Base-by-base conservation (phyloP, 1,140 invertebrate genomes). In the Bombus ignitus region DNA sequence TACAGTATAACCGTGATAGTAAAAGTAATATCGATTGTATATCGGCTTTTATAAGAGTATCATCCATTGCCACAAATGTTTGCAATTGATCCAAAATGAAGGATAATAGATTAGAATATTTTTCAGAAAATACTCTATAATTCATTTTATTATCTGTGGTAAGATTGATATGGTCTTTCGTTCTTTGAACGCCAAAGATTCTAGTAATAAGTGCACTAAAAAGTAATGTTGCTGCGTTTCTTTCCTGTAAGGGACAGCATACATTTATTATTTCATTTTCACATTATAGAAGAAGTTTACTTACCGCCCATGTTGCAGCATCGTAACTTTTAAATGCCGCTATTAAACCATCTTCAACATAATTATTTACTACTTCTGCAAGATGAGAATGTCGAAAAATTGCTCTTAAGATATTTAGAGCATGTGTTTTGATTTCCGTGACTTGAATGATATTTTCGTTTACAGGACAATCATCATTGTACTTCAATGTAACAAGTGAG, bases 101-200 rank as follows among this genome's bases (percentile, higher is more conserved):
- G 57, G 97, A 96, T 91, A 97, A 97, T 0, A 99, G 95, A 44
- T 95, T 93, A 18, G 98, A 98, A 96, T 98, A 98, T 47, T 97
- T 96, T 86, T 97, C 96, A 94, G 99, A 99, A 95, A 99, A 99
- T 15, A 97, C 96, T 79, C 96, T 95, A 5, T 96, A 96, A 0
- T 97, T 97, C 96, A 98, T 97, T 89, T 96, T 96, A 94, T 99
- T 99, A 86, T 98, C 97, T 32, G 96, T 96, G 72, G 96, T 96
- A 42, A 97, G 94, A 85, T 97, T 96, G n/a, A 98, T 96, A n/a
- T 96, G 95, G 93, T 98, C 97, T 83, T 97, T 96, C 0, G 96
- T 96, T 81, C 98, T 95, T 90, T 97, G 97, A 0, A 99, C 98
- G 28, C 98, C 98, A 96, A 99, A 99, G 83, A 98, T 97, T 89